These are phyloP conservation scores for Stenodema calcarata DNA, from an alignment of 2,888 invertebrate genomes.

Conservation along the genomic window DNA sequence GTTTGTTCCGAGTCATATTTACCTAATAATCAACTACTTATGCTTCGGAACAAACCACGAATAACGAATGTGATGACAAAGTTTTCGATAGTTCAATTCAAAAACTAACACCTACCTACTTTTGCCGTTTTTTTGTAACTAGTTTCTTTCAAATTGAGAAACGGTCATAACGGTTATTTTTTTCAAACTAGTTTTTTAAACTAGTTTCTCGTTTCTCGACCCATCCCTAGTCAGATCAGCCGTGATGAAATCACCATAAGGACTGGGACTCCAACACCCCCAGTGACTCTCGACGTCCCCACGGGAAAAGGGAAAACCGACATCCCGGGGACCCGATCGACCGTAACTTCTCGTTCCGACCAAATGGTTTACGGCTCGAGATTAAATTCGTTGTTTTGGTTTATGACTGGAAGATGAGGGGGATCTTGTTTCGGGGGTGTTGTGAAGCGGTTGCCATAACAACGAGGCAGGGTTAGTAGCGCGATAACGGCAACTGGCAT, in stretches of 20 bases:
- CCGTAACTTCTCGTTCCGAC: conserved; percentile 17
- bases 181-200: too few relatives aligned
- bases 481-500: conserved; percentile 41
- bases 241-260: conserved; percentile 10
- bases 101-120: too few relatives aligned
- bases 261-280: neutral
- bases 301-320: neutral
- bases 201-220: too few relatives aligned
- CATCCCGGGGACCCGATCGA: conserved; percentile 9
- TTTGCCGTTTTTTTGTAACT: too few relatives aligned
- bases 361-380: conserved; percentile 17
- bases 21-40: too few relatives aligned
- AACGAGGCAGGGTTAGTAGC: conserved; percentile 35
- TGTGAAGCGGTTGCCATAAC: conserved; percentile 40
- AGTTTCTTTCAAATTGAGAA: too few relatives aligned
- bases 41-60: too few relatives aligned
- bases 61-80: too few relatives aligned
- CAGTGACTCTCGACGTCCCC: neutral
- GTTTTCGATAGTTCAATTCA: too few relatives aligned
- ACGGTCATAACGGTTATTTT: too few relatives aligned
- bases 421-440: neutral
- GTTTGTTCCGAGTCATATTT: too few relatives aligned
- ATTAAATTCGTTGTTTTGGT: conserved; percentile 41
- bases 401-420: conserved; percentile 10
- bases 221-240: too few relatives aligned